Conservation (phyloP, 2,888 invertebrate species). For the Microctonus aethiopoides region DNA sequence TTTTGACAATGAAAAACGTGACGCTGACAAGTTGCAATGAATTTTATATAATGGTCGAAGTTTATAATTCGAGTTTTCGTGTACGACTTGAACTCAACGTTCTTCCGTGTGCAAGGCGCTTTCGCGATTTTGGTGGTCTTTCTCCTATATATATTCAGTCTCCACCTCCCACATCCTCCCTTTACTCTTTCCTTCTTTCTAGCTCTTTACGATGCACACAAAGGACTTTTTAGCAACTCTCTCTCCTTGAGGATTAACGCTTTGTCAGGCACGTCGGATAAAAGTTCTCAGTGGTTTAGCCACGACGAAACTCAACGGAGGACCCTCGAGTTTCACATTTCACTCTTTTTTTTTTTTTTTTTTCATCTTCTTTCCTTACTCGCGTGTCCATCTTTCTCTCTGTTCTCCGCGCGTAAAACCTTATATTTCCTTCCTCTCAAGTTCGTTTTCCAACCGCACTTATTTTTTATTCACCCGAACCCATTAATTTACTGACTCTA, state of each 20-base stretch:
- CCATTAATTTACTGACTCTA: too few species aligned
- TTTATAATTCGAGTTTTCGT: conserved; percentile 7
- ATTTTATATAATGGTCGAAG: conserved; percentile 3
- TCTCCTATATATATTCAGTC: too few species aligned
- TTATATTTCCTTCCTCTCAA: conserved; percentile 14
- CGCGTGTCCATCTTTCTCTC: background rate
- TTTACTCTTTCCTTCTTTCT: conserved; percentile 35
- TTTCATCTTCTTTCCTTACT: background rate
- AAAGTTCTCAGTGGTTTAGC: conserved; percentile 44
- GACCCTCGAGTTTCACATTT: conserved; percentile 42
- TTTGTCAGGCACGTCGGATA: conserved; percentile 49
- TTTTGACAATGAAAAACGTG: conserved; percentile 1
- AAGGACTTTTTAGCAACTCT: conserved; percentile 53
- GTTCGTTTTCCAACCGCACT: conserved; percentile 25
- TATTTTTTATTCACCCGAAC: background rate
- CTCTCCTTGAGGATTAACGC: conserved; percentile 52
- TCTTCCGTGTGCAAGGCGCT: conserved; percentile 10
- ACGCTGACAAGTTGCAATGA: background rate
- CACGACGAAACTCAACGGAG: conserved; percentile 47
- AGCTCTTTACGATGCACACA: conserved; percentile 38
- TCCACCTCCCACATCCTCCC: too few species aligned
- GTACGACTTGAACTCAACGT: background rate
- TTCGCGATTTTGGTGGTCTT: conserved; percentile 33
- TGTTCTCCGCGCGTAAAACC: conserved; percentile 5
- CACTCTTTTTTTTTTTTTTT: conserved; percentile 18